Evolutionary conservation across 2,113 vertebrate species (phyloP).

Genomic region (Podilymbus podiceps): DNA sequence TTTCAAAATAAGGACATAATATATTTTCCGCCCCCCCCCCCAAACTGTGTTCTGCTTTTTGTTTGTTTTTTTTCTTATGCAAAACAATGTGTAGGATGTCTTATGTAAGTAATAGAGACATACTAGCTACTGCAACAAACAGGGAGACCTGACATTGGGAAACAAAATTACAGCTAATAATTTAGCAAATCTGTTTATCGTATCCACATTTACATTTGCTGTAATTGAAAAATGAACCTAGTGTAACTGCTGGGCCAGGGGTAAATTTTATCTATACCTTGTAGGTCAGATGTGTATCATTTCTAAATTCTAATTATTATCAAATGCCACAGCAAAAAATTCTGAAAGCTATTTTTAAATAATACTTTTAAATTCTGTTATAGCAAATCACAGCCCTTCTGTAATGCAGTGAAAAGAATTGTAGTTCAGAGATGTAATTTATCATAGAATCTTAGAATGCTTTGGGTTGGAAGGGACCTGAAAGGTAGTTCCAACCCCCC

Average conservation of each 20-base stretch:
- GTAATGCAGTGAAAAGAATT: not conserved
- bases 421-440: not conserved
- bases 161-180: not conserved
- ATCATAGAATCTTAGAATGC: no score
- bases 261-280: not conserved
- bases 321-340: not conserved
- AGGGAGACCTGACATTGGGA: not conserved
- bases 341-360: not conserved
- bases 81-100: not conserved
- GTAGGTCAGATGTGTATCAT: not conserved
- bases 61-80: not conserved
- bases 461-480: no score
- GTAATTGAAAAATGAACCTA: not conserved
- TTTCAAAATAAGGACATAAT: not conserved
- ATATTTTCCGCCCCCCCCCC: not conserved
- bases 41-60: not conserved
- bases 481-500: no score
- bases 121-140: not conserved
- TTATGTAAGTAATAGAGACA: not conserved
- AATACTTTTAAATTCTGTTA: not conserved
- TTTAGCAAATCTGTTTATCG: not conserved
- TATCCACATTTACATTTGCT: not conserved
- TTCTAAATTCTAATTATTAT: not conserved
- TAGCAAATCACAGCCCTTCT: not conserved
- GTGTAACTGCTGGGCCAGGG: not conserved